phyloP scores from a whole-genome alignment of 2,113 vertebrate genomes.

The Proterorhinus semilunaris region DNA sequence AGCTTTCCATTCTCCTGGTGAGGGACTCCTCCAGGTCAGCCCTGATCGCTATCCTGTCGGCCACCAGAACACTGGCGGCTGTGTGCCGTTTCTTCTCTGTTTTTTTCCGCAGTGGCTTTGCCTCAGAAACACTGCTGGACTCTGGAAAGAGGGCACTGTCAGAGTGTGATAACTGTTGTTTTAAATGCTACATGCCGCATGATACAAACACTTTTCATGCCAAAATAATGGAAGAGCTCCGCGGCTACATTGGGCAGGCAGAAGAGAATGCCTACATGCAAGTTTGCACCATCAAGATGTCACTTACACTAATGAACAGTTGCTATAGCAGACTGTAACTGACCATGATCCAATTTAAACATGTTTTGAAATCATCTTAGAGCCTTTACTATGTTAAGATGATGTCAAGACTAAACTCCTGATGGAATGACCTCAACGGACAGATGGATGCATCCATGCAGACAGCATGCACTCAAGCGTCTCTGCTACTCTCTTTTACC shows the following conservation, averaged over 20 bases:
- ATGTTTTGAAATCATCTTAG: not conserved
- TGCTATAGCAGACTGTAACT: slow-evolving; percentile 20
- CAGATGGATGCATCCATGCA: slow-evolving; percentile 60
- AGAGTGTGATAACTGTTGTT: not conserved
- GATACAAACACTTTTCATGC: not conserved
- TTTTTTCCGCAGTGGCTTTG: slow-evolving; percentile 53
- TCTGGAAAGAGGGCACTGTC: slow-evolving; percentile 50
- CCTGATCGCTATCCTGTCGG: slow-evolving; percentile 79
- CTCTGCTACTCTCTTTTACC: slow-evolving; percentile 76
- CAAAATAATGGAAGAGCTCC: not conserved
- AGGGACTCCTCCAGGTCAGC: slow-evolving; percentile 80
- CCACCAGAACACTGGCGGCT: slow-evolving; percentile 67
- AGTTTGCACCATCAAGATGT: slow-evolving; percentile 23
- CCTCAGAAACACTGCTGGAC: slow-evolving; percentile 67
- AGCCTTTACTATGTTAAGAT: slow-evolving; percentile 4
- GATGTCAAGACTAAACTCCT: slow-evolving; percentile 4
- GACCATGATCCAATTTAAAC: slow-evolving; percentile 11
- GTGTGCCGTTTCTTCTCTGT: slow-evolving; percentile 38
- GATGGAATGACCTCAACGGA: slow-evolving; percentile 1
- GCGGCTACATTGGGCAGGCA: slow-evolving; percentile 21
- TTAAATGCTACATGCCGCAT: not conserved
- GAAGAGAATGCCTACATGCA: slow-evolving; percentile 31
- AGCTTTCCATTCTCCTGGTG: slow-evolving; percentile 78
- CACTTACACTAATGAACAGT: not conserved
- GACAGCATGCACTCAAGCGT: slow-evolving; percentile 51